Evolutionary conservation across 37 sponge, comb jelly and placozoan species (phyloP).

Genomic region (Cladorhizidae sp.): DNA sequence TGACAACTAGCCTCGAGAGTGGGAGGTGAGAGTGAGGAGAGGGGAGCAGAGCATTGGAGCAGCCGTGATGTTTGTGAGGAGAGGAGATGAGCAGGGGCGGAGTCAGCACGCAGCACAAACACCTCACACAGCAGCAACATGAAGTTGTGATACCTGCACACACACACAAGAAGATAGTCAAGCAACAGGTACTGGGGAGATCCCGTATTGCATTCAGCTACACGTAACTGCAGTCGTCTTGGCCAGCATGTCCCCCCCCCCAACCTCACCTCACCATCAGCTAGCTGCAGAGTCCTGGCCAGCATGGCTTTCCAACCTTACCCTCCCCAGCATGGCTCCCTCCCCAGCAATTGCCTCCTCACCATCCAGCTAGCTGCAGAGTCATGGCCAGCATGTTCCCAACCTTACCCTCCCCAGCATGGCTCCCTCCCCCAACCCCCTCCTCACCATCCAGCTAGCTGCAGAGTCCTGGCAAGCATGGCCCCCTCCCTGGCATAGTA

Average conservation of each 20-base stretch:
- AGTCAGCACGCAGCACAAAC: not conserved
- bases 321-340: too few relatives aligned
- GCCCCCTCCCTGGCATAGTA: constrained; percentile 56
- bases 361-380: constrained; percentile 43
- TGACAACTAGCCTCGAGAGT: not conserved
- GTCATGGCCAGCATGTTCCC: constrained; percentile 39
- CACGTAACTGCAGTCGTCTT: too few relatives aligned
- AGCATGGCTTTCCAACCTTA: too few relatives aligned
- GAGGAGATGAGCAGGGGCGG: not conserved
- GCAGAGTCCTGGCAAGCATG: constrained; percentile 34
- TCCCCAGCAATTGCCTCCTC: too few relatives aligned
- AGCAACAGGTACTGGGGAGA: too few relatives aligned
- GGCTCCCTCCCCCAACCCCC: too few relatives aligned
- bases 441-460: constrained; percentile 38
- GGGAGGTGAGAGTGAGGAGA: not conserved
- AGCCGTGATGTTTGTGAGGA: not conserved
- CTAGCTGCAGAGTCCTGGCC: too few relatives aligned
- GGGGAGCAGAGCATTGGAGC: not conserved
- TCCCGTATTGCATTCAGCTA: too few relatives aligned
- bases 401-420: constrained; percentile 58
- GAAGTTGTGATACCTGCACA: constrained; percentile 34
- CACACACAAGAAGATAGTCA: too few relatives aligned
- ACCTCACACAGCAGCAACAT: constrained; percentile 25
- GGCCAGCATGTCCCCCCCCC: too few relatives aligned
- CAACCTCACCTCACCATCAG: too few relatives aligned